Percentiles rank a stretch among this genome's conserved stretches.
Conservation (phyloP, 2,888 invertebrate genomes). For the Myopa tessellatipennis region DNA sequence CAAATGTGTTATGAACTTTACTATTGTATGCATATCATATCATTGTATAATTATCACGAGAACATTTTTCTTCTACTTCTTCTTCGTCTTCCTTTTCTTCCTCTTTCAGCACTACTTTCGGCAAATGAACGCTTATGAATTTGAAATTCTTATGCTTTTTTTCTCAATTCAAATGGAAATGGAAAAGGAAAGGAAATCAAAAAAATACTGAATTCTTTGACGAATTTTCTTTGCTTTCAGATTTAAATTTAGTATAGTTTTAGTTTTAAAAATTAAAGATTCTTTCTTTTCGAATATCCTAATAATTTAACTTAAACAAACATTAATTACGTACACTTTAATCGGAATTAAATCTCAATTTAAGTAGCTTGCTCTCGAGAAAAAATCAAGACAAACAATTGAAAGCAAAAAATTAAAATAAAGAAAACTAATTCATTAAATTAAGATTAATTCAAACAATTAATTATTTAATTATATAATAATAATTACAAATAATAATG, state of each 20-base stretch:
- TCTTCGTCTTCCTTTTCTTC: neutral
- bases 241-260: no score
- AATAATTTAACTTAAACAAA: no score
- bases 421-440: neutral
- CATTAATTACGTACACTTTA: neutral
- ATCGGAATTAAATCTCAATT: slow-evolving; percentile 24
- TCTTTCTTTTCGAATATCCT: no score
- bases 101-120: no score
- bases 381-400: neutral
- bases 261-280: no score
- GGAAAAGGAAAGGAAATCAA: neutral
- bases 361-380: slow-evolving; percentile 25
- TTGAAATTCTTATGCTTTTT: no score
- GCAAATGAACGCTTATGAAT: no score
- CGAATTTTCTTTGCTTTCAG: no score
- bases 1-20: no score
- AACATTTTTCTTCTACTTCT: neutral
- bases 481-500: slow-evolving; percentile 27
- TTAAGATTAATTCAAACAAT: slow-evolving; percentile 10
- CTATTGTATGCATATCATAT: no score
- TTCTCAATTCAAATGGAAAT: no score
- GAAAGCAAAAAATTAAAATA: neutral
- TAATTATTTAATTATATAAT: slow-evolving; percentile 21
- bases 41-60: no score
- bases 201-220: neutral